These are phyloP conservation scores for Petrophora chlorosata DNA, from an alignment of 2,888 invertebrate species.

Conservation along the genomic window DNA sequence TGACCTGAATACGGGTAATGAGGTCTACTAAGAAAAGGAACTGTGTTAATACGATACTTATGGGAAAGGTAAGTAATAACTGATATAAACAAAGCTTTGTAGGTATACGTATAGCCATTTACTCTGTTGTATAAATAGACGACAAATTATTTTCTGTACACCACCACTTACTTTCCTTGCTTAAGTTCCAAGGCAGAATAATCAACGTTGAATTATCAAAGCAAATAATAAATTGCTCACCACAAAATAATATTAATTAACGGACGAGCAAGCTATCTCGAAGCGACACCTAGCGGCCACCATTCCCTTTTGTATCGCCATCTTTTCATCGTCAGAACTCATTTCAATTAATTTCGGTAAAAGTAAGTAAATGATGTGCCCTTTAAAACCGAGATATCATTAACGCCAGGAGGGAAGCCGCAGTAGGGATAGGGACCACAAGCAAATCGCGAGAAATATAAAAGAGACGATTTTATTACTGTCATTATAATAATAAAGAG, in stretches of 20 bases:
- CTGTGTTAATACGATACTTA: conserved; percentile 6
- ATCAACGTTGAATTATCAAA: conserved; percentile 59
- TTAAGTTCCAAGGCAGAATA: conserved; percentile 26
- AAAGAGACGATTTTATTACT: too few species aligned
- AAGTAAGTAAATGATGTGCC: conserved; percentile 83
- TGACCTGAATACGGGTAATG: conserved; percentile 54
- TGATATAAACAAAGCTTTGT: too few species aligned
- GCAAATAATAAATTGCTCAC: conserved; percentile 74
- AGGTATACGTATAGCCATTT: too few species aligned
- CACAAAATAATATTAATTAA: conserved; percentile 80
- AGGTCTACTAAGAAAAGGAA: conserved; percentile 27
- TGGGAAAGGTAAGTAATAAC: too few species aligned
- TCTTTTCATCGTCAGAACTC: conserved; percentile 83
- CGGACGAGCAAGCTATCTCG: conserved; percentile 78
- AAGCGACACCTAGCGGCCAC: conserved; percentile 79
- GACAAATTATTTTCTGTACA: too few species aligned
- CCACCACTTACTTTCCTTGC: neutral
- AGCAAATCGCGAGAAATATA: neutral
- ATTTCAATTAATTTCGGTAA: conserved; percentile 83
- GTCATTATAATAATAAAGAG: too few species aligned
- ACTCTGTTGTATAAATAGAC: too few species aligned
- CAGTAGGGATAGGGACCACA: conserved; percentile 36
- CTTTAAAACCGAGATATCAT: conserved; percentile 82
- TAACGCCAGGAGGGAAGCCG: conserved; percentile 60
- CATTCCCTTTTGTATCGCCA: conserved; percentile 75